Evolutionary conservation across 2,797 vertebrate species (phyloP).

Genomic region (Ceyx erithaca): DNA sequence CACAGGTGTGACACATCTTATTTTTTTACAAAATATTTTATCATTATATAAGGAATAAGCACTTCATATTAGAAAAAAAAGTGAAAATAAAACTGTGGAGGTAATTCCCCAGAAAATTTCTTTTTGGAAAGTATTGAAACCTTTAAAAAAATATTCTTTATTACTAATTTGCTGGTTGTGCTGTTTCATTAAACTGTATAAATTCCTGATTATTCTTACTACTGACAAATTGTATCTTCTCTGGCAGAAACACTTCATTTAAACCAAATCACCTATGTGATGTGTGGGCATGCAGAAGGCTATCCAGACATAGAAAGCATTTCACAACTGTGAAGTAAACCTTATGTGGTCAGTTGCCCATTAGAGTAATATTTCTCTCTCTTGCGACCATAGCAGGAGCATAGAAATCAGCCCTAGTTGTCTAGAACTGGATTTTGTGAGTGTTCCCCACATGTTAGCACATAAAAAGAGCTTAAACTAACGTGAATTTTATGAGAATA

Average conservation of each 20-base stretch:
- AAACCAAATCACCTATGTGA: not conserved
- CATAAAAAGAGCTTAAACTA: not conserved
- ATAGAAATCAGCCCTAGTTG: not conserved
- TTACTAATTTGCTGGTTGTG: not conserved
- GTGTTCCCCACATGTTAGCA: not conserved
- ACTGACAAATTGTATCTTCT: not conserved
- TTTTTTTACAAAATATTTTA: slow-evolving; percentile 52
- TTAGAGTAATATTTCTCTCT: not conserved
- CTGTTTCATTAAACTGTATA: not conserved
- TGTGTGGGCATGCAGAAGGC: not conserved
- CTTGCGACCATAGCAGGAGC: not conserved
- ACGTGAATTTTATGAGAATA: not conserved
- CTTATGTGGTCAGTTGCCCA: not conserved
- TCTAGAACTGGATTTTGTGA: not conserved
- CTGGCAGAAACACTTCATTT: not conserved
- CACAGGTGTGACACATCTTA: slow-evolving; percentile 47
- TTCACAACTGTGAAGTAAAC: not conserved
- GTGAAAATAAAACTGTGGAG: not conserved
- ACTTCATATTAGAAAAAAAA: not conserved
- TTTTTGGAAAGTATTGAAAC: not conserved
- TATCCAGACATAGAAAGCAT: not conserved
- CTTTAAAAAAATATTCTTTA: not conserved
- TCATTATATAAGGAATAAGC: not conserved
- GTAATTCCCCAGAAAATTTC: not conserved
- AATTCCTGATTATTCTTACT: not conserved